Evolutionary conservation across 30 jellyfish, hydroid and myxozoan genomes (phyloP).

Genomic region (Aurelia sp.): DNA sequence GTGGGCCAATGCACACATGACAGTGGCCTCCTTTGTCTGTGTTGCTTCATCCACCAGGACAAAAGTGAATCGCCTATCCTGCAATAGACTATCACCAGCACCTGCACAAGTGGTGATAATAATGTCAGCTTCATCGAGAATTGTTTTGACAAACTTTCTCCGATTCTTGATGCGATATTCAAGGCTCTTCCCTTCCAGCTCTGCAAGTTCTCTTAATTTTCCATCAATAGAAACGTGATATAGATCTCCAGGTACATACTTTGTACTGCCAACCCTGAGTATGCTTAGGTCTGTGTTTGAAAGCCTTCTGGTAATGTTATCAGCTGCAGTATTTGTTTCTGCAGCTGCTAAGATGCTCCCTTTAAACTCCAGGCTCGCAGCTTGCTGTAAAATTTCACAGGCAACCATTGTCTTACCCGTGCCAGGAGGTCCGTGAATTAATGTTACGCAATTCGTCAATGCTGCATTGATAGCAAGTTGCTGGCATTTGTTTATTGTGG

Average conservation of each 20-base stretch:
- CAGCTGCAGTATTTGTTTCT: conserved; percentile 44
- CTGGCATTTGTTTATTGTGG: conserved; percentile 1
- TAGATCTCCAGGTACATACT: conserved; percentile 30
- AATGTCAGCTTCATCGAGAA: conserved; percentile 9
- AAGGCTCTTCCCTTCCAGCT: not conserved
- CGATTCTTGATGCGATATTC: conserved; percentile 15
- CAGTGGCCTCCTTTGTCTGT: conserved; percentile 33
- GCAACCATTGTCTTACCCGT: conserved; percentile 49
- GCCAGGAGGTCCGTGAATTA: conserved; percentile 52
- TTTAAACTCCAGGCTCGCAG: not conserved
- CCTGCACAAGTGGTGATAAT: conserved; percentile 44
- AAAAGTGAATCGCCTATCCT: conserved; percentile 1
- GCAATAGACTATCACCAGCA: conserved; percentile 18
- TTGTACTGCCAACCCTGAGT: conserved; percentile 26
- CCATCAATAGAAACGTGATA: conserved; percentile 21
- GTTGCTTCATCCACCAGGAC: conserved; percentile 51
- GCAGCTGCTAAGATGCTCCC: conserved; percentile 29
- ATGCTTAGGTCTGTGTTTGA: not conserved
- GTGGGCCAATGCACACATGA: conserved; percentile 13
- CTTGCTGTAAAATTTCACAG: conserved; percentile 14
- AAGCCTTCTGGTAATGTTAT: conserved; percentile 14
- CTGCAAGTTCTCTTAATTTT: conserved; percentile 13
- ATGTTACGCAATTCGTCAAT: not conserved
- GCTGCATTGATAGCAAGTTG: conserved; percentile 13
- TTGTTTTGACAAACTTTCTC: not conserved